Evolutionary conservation across 2,797 vertebrate species (phyloP).

Genomic region (Myripristis jacobus): DNA sequence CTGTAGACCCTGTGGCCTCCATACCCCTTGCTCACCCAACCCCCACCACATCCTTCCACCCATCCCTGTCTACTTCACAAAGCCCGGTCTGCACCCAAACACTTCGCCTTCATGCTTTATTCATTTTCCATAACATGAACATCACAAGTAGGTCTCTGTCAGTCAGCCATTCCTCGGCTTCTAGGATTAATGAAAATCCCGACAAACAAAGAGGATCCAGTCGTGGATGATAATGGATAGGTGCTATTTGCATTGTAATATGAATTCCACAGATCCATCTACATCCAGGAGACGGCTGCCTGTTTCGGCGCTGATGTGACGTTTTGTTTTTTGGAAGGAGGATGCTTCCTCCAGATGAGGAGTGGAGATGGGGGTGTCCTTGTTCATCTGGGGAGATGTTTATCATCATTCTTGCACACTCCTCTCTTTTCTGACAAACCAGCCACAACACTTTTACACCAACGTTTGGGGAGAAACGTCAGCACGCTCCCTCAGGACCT

Average conservation of each 20-base stretch:
- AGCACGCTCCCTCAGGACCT: conserved; percentile 52
- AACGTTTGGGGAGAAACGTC: conserved; percentile 47
- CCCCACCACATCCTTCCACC: conserved; percentile 31
- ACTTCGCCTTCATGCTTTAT: conserved; percentile 73
- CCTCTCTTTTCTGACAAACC: conserved; percentile 61
- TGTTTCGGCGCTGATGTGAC: conserved; percentile 41
- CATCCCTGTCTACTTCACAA: conserved; percentile 30
- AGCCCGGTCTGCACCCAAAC: conserved; percentile 63
- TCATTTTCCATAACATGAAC: conserved; percentile 71
- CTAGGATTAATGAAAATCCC: conserved; percentile 68
- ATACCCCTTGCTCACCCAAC: conserved; percentile 6
- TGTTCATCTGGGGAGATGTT: conserved; percentile 68
- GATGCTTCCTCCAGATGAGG: conserved; percentile 49
- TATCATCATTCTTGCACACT: conserved; percentile 60
- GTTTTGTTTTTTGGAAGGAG: conserved; percentile 48
- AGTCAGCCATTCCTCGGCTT: conserved; percentile 50
- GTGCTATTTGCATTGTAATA: conserved; percentile 69
- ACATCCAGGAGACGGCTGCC: conserved; percentile 31
- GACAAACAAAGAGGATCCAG: conserved; percentile 66
- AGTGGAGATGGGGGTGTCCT: conserved; percentile 64
- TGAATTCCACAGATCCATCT: conserved; percentile 53
- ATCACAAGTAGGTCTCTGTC: conserved; percentile 57
- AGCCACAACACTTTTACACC: conserved; percentile 49
- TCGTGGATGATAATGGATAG: conserved; percentile 60
- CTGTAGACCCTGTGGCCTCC: conserved; percentile 66